These are phyloP conservation scores for Conchocele bisecta DNA, from an alignment of 2,888 invertebrate species.

Conservation along the genomic window DNA sequence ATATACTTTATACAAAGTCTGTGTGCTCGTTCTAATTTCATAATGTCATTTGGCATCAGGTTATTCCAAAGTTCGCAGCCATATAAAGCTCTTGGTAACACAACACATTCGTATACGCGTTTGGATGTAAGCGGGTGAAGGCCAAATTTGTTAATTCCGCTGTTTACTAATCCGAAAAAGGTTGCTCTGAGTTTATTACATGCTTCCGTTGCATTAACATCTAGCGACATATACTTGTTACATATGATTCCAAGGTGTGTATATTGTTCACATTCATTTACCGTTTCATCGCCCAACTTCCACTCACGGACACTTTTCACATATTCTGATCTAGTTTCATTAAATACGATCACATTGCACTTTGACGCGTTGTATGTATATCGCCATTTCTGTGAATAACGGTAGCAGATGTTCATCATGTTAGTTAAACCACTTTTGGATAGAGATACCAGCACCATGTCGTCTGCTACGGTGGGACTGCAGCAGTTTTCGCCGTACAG, in stretches of 20 bases:
- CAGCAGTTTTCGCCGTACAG: background rate
- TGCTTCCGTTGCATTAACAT: background rate
- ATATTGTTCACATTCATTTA: background rate
- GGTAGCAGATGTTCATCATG: background rate
- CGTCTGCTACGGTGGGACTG: background rate
- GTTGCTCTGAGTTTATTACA: background rate
- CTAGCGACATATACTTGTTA: background rate
- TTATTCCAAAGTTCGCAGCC: slow-evolving; percentile 1
- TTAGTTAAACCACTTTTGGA: background rate
- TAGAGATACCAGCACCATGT: background rate
- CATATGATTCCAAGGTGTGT: background rate
- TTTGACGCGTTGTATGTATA: background rate
- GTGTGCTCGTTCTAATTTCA: background rate
- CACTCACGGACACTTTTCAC: background rate
- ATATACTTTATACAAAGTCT: background rate
- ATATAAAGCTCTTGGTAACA: background rate
- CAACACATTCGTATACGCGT: background rate
- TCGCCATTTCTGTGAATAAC: background rate
- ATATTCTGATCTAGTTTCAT: background rate
- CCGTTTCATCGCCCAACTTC: background rate
- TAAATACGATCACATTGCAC: background rate
- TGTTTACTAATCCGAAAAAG: background rate
- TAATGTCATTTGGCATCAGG: background rate
- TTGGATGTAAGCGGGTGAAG: background rate
- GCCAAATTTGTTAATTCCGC: background rate